phyloP scores from a whole-genome alignment of 2,888 invertebrate species.

The Exephanes ischioxanthus region DNA sequence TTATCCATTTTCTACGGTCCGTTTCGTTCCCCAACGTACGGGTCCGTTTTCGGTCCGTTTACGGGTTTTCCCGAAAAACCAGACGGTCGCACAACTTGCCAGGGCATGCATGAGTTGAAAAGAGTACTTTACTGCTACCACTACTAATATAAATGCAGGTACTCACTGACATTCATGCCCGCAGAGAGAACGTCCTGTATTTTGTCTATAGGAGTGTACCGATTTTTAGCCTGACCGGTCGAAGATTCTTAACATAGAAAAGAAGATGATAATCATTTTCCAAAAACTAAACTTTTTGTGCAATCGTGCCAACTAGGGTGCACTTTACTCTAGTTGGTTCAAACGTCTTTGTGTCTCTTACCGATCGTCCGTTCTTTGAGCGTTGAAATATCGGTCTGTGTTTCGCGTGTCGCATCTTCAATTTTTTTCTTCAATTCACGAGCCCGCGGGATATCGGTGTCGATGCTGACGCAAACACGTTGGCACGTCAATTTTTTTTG shows the following conservation, averaged over 20 bases:
- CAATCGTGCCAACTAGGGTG: background rate
- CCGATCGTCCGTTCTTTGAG: background rate
- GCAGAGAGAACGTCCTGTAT: background rate
- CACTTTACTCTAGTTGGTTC: background rate
- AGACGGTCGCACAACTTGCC: too few species aligned
- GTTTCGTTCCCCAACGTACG: too few species aligned
- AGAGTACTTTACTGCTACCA: too few species aligned
- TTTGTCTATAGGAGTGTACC: background rate
- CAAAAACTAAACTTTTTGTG: background rate
- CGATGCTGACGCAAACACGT: background rate
- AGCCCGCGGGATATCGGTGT: background rate
- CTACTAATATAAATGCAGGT: background rate
- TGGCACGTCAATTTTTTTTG: background rate
- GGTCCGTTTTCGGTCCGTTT: too few species aligned
- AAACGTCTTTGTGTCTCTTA: background rate
- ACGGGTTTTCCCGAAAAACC: too few species aligned
- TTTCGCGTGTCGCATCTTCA: background rate
- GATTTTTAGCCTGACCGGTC: background rate
- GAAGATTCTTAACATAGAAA: background rate
- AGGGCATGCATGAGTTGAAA: too few species aligned
- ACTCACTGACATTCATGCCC: background rate
- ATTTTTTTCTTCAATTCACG: background rate
- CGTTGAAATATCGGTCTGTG: background rate
- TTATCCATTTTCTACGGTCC: too few species aligned
- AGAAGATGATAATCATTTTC: background rate